Evolutionary conservation across 1,140 invertebrate genomes (phyloP).

Genomic region (Acyrthosiphon pisum): DNA sequence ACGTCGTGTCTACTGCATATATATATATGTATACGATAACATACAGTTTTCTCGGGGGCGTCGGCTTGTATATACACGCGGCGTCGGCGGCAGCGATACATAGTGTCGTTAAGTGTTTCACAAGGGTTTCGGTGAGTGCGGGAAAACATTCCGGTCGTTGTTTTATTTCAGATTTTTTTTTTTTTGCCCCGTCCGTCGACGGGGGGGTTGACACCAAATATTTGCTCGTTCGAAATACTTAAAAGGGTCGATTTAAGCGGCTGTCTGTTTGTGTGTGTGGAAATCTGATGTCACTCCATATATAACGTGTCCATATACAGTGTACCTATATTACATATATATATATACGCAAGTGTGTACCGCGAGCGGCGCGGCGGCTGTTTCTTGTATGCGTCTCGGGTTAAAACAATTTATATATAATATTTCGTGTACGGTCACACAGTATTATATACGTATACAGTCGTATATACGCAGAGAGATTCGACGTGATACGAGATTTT

Average conservation of each 20-base stretch:
- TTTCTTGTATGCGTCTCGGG: neutral
- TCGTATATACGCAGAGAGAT: neutral
- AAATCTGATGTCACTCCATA: conserved; percentile 50
- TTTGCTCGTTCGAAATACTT: conserved; percentile 51
- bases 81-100: neutral
- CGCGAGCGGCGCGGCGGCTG: neutral
- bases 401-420: neutral
- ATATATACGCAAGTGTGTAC: neutral
- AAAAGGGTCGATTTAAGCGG: conserved; percentile 4
- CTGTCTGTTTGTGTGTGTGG: neutral
- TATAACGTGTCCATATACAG: neutral
- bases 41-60: conserved; percentile 36
- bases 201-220: conserved; percentile 50
- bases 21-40: neutral
- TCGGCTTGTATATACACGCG: conserved; percentile 17
- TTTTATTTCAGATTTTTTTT: conserved; percentile 34
- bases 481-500: conserved; percentile 45
- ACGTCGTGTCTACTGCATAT: neutral
- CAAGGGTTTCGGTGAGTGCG: conserved; percentile 27
- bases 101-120: conserved; percentile 56
- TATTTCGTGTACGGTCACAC: neutral
- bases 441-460: neutral
- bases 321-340: neutral
- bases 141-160: conserved; percentile 33
- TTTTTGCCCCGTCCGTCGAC: neutral